A percentile compares a stretch with the other conserved stretches of the same genome.
Conservation (phyloP, 2,797 vertebrate genomes). For the Pangasius macronema region DNA sequence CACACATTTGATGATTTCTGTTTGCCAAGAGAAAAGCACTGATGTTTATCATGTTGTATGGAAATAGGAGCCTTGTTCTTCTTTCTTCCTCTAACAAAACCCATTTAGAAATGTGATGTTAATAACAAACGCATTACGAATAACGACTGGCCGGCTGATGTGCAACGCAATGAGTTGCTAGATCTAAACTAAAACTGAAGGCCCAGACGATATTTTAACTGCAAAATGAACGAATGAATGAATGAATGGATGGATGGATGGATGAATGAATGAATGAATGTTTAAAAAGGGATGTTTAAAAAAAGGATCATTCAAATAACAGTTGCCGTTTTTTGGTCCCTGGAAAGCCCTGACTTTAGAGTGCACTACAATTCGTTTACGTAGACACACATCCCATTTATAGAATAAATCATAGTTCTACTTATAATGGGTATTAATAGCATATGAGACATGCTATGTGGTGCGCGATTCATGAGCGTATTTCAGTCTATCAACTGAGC, state of each 20-base stretch:
- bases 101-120: constrained; percentile 46
- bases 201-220: neutral
- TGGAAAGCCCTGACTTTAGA: too few relatives aligned
- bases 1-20: constrained; percentile 68
- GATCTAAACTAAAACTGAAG: constrained; percentile 39
- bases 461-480: neutral
- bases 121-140: constrained; percentile 39
- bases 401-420: too few relatives aligned
- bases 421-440: constrained; percentile 18
- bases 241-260: constrained; percentile 24
- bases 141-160: constrained; percentile 25
- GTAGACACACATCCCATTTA: too few relatives aligned
- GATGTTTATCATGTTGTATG: constrained; percentile 72
- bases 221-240: constrained; percentile 16
- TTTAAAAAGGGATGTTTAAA: neutral
- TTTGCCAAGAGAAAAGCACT: constrained; percentile 74
- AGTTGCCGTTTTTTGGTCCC: neutral
- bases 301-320: constrained; percentile 8
- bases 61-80: constrained; percentile 63
- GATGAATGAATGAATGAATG: constrained; percentile 31
- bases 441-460: constrained; percentile 16
- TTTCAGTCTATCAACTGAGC: constrained; percentile 12
- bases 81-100: constrained; percentile 56
- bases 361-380: too few relatives aligned
- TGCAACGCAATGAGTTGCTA: constrained; percentile 30